These are phyloP conservation scores for Gonioctena quinquepunctata DNA, from an alignment of 1,140 invertebrate genomes.

Conservation along the genomic window DNA sequence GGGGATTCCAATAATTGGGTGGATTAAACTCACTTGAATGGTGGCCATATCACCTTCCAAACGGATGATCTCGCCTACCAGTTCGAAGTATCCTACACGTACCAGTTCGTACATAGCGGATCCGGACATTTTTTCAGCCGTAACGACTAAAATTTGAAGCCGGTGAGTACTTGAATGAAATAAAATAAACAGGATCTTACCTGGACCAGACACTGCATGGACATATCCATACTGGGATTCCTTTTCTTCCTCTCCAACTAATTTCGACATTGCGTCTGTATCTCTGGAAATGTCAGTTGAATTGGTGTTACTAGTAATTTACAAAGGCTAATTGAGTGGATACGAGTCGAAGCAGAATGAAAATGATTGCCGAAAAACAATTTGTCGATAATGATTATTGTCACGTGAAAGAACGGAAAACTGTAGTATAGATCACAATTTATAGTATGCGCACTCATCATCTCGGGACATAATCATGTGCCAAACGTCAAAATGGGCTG, in stretches of 20 bases:
- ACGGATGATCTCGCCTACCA: constrained; percentile 99
- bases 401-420: constrained; percentile 45
- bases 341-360: too few species aligned
- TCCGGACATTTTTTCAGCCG: constrained; percentile 98
- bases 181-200: constrained; percentile 62
- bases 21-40: constrained; percentile 78
- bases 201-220: constrained; percentile 95
- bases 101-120: constrained; percentile 99
- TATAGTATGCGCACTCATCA: constrained; percentile 26
- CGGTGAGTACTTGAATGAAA: not conserved
- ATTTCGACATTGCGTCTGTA: constrained; percentile 56
- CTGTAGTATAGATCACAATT: constrained; percentile 34
- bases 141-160: constrained; percentile 77
- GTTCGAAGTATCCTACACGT: constrained; percentile 94
- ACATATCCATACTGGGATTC: constrained; percentile 94
- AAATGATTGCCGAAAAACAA: too few species aligned
- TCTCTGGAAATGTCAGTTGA: not conserved
- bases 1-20: too few species aligned
- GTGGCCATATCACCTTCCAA: constrained; percentile 99
- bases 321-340: too few species aligned
- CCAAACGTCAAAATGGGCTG: not conserved
- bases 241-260: constrained; percentile 81
- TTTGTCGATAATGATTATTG: not conserved
- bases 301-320: too few species aligned
- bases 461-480: not conserved